phyloP scores from a whole-genome alignment of 2,888 invertebrate genomes.

The Hypselothyrea guttata region DNA sequence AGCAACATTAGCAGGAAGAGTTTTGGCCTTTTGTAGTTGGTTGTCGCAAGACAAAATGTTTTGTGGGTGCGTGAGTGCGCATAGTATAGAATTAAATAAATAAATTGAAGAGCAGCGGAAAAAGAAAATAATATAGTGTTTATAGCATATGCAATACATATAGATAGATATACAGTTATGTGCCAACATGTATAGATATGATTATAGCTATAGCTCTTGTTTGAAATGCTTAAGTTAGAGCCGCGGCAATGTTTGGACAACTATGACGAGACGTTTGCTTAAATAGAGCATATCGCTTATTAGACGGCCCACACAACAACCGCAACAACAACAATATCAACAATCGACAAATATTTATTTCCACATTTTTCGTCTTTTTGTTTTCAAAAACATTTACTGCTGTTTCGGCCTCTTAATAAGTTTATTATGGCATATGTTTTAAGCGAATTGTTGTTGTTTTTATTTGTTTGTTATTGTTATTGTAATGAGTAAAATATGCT shows the following conservation, averaged over 20 bases:
- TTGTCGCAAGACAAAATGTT: constrained; percentile 50
- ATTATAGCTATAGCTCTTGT: constrained; percentile 30
- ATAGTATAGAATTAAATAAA: constrained; percentile 74
- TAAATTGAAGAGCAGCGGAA: constrained; percentile 49
- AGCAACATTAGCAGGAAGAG: constrained; percentile 50
- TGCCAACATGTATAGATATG: constrained; percentile 62
- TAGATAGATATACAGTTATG: constrained; percentile 36
- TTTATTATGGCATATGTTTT: constrained; percentile 22
- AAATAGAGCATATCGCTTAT: constrained; percentile 39
- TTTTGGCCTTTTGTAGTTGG: constrained; percentile 38
- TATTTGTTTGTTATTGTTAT: constrained; percentile 30
- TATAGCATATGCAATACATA: constrained; percentile 32
- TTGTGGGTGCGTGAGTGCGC: constrained; percentile 71
- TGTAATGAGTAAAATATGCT: constrained; percentile 10
- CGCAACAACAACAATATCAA: constrained; percentile 14
- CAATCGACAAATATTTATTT: constrained; percentile 32
- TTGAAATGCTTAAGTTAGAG: constrained; percentile 18
- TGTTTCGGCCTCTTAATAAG: constrained; percentile 21
- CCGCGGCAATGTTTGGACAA: constrained; percentile 63
- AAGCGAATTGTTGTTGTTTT: constrained; percentile 22
- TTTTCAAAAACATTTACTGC: constrained; percentile 16
- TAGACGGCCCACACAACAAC: constrained; percentile 29
- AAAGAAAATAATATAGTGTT: constrained; percentile 12
- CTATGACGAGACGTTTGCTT: constrained; percentile 41
- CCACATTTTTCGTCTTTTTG: constrained; percentile 20